Percentiles rank a stretch among this genome's conserved stretches.
Evolutionary conservation across 2,888 invertebrate genomes (phyloP).

Genomic region (Coelopa pilipes): DNA sequence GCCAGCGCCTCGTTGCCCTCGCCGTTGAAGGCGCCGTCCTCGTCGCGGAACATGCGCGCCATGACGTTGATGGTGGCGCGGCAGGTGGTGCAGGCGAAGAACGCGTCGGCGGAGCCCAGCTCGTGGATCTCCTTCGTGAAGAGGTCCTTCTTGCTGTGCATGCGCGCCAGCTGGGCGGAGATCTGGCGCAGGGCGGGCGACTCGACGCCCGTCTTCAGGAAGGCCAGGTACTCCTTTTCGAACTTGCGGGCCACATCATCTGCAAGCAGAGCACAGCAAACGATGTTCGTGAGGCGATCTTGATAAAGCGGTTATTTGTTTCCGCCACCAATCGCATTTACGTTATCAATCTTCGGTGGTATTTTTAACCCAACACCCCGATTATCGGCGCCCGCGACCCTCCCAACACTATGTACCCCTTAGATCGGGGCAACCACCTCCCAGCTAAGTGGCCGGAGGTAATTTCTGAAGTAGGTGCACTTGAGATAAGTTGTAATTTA

Average conservation of each 20-base stretch:
- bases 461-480: background rate
- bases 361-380: no score
- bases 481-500: background rate
- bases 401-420: no score
- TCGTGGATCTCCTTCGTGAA: slow-evolving; percentile 51
- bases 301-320: no score
- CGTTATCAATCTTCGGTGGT: no score
- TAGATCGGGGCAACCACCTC: no score
- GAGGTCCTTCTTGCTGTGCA: slow-evolving; percentile 52
- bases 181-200: slow-evolving; percentile 50
- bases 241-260: slow-evolving; percentile 57
- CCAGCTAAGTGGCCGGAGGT: background rate
- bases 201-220: slow-evolving; percentile 52
- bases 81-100: slow-evolving; percentile 58
- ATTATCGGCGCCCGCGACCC: no score
- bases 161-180: slow-evolving; percentile 50
- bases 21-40: slow-evolving; percentile 66
- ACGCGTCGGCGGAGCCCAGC: slow-evolving; percentile 51
- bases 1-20: slow-evolving; percentile 58
- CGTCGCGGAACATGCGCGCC: slow-evolving; percentile 66
- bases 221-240: slow-evolving; percentile 56
- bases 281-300: no score
- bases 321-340: no score
- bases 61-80: slow-evolving; percentile 56
- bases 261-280: no score